Evolutionary conservation across 2,888 invertebrate species (phyloP), one percentile per base, ranked within the genome.

Genomic region (Oscheius sp.): DNA sequence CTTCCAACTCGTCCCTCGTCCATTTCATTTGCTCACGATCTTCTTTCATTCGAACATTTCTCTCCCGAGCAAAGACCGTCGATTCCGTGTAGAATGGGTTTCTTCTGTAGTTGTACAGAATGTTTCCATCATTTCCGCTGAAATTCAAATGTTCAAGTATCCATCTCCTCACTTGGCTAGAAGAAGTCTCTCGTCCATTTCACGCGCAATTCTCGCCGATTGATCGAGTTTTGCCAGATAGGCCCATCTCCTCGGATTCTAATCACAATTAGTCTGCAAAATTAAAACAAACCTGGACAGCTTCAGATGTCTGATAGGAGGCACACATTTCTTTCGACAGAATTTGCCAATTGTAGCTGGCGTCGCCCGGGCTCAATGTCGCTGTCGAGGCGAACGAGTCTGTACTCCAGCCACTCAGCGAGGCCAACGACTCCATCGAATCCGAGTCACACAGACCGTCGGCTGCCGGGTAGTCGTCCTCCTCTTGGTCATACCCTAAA

Each of bases 351-450:
- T 61, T 61, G 61, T 43, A 61, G 43, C n/a, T 21, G 12, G 61
- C 41, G n/a, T 61, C 61, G n/a, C 61, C 61, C 43, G 61, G 61
- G 18, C 41, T 45, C 23, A 61, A 18, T 23, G 43, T 61, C 21
- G 61, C 61, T 21, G 61, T 61, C n/a, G 43, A 43, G 61, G 61
- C 61, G 25, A 61, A 61, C 9, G 61, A 61, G 25, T 61, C 61
- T 7, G 43, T 61, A 43, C 61, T 61, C 21, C 43, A 61, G 43
- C 61, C 61, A 18, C 2, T 43, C 45, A 18, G 29, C 1, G 61
- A 61, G 25, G 43, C 41, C 43, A 61, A n/a, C 7, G 61, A 61
- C n/a, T 58, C 58, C 25, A 58, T 29, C 25, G 61, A 61, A 7
- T 61, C 61, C 43, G 61, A 61, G 18, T 43, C 21, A 61, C 61